These are phyloP conservation scores for Drosophila ogumai DNA, from an alignment of 1,140 invertebrate genomes.

Conservation along the genomic window DNA sequence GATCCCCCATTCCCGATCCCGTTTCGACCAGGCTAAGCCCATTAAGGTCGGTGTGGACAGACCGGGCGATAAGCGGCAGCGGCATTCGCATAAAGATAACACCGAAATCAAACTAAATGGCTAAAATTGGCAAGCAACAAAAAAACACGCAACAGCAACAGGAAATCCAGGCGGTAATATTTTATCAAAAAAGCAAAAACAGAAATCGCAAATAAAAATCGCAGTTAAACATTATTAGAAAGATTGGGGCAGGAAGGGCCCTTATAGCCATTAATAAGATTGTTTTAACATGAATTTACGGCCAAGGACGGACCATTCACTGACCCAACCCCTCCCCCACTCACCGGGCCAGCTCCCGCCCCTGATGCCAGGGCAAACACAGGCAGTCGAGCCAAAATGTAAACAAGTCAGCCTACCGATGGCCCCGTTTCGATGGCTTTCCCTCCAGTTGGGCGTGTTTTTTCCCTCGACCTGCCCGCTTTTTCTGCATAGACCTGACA, in stretches of 20 bases:
- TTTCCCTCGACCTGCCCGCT: slow-evolving; percentile 3
- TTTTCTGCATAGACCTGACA: slow-evolving; percentile 24
- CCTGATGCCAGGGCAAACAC: slow-evolving; percentile 40
- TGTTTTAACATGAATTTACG: slow-evolving; percentile 82
- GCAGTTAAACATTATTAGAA: slow-evolving; percentile 80
- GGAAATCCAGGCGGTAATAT: slow-evolving; percentile 71
- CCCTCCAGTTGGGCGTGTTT: slow-evolving; percentile 25
- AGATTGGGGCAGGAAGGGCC: slow-evolving; percentile 37
- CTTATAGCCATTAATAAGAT: slow-evolving; percentile 80
- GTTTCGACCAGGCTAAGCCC: slow-evolving; percentile 55
- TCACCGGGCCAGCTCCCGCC: slow-evolving; percentile 2
- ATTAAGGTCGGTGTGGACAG: slow-evolving; percentile 63
- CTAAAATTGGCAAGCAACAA: slow-evolving; percentile 73
- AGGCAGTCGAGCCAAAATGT: slow-evolving; percentile 58
- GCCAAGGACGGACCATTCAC: slow-evolving; percentile 46
- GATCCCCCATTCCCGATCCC: slow-evolving; percentile 9
- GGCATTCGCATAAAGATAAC: slow-evolving; percentile 76
- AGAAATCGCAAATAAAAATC: slow-evolving; percentile 73
- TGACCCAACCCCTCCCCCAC: slow-evolving; percentile 16
- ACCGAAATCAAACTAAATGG: slow-evolving; percentile 79
- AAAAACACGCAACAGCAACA: slow-evolving; percentile 58
- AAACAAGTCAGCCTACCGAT: slow-evolving; percentile 60
- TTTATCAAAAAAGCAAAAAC: slow-evolving; percentile 49
- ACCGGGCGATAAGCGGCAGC: slow-evolving; percentile 64
- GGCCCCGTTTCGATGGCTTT: slow-evolving; percentile 45